phyloP scores from a whole-genome alignment of 1,140 invertebrate species.

The Dolichoris vasculosae region DNA sequence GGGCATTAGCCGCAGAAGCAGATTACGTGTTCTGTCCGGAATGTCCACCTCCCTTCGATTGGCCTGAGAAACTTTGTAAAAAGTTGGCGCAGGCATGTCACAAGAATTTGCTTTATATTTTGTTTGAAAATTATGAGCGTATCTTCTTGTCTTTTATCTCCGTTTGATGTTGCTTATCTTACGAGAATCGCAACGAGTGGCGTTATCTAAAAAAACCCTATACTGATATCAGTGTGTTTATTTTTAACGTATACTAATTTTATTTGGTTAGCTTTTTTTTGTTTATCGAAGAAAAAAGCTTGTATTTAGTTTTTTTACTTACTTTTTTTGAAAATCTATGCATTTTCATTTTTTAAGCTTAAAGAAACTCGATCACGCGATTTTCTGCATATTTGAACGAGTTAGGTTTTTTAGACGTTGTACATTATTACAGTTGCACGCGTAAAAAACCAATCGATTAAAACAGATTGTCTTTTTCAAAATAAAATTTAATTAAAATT shows the following conservation, averaged over 20 bases:
- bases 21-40: slow-evolving; percentile 98
- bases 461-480: slow-evolving; percentile 10
- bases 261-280: neutral
- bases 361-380: no score
- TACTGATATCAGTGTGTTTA: slow-evolving; percentile 41
- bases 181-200: neutral
- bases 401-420: no score
- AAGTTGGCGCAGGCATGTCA: slow-evolving; percentile 92
- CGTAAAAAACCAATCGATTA: no score
- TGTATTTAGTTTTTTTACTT: neutral
- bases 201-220: no score
- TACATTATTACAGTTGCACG: no score
- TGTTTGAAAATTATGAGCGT: slow-evolving; percentile 49
- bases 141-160: neutral
- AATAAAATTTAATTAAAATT: neutral
- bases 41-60: slow-evolving; percentile 91
- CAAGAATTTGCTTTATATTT: slow-evolving; percentile 59
- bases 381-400: no score
- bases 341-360: no score
- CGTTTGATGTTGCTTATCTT: neutral
- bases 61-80: slow-evolving; percentile 91
- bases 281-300: slow-evolving; percentile 34
- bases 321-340: neutral
- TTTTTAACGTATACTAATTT: slow-evolving; percentile 45
- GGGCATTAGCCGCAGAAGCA: slow-evolving; percentile 90